Percentiles rank a stretch among this genome's conserved stretches.
phyloP scores from a whole-genome alignment of 2,797 vertebrate species.

The Sebastes taczanowskii region DNA sequence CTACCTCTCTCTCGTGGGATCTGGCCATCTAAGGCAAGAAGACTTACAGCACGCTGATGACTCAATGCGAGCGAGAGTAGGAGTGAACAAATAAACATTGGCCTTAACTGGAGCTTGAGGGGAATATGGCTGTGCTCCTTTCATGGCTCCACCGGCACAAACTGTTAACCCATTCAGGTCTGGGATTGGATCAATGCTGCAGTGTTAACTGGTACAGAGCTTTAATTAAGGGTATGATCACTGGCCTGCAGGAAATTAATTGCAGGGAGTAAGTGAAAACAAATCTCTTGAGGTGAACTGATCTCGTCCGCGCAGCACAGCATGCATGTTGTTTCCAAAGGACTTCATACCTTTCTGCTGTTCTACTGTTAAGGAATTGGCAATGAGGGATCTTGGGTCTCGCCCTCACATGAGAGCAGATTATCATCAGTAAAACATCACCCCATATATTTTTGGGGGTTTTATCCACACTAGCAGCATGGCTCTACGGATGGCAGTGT shows the following conservation, averaged over 20 bases:
- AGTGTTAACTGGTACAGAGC: background rate
- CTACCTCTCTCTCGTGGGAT: conserved; percentile 74
- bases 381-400: conserved; percentile 9
- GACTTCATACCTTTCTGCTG: background rate
- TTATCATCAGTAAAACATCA: conserved; percentile 15
- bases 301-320: background rate
- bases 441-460: background rate
- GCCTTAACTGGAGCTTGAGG: conserved; percentile 69
- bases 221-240: conserved; percentile 5
- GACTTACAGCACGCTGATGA: conserved; percentile 69
- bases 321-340: background rate
- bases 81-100: conserved; percentile 79
- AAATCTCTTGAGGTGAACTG: background rate
- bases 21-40: conserved; percentile 81
- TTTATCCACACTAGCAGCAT: background rate
- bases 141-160: conserved; percentile 43
- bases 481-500: background rate
- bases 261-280: background rate
- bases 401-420: conserved; percentile 14
- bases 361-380: conserved; percentile 4
- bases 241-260: background rate
- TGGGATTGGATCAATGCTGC: conserved; percentile 21
- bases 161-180: conserved; percentile 65
- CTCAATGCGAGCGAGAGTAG: conserved; percentile 64
- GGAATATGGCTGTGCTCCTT: conserved; percentile 56